Evolutionary conservation across 64 coral and sea anemone genomes (phyloP).

Genomic region (Anthopleura sola): DNA sequence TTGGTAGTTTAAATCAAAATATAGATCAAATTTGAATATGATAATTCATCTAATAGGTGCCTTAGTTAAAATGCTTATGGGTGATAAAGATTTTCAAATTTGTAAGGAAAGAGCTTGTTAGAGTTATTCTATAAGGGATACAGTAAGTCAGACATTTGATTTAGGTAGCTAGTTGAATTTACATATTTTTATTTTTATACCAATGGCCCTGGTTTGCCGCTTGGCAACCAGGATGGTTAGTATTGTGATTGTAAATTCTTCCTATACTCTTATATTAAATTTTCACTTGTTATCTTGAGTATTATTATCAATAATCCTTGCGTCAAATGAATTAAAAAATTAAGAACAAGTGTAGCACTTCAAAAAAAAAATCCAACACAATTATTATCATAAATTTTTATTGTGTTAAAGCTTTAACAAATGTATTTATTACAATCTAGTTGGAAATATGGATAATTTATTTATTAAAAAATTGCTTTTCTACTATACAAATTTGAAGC

Average conservation of each 20-base stretch:
- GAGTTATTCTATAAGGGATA: not conserved
- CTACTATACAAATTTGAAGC: conserved; percentile 1
- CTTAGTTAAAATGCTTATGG: too few relatives aligned
- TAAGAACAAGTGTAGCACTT: not conserved
- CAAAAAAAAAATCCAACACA: not conserved
- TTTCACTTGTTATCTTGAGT: not conserved
- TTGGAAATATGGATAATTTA: conserved; percentile 10
- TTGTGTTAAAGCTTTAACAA: conserved; percentile 1
- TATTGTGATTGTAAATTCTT: not conserved
- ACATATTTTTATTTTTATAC: not conserved
- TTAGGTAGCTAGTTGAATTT: not conserved
- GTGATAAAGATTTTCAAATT: too few relatives aligned
- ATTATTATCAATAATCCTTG: too few relatives aligned
- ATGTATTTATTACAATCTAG: not conserved
- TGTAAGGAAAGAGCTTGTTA: not conserved
- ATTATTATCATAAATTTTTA: not conserved
- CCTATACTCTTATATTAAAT: not conserved
- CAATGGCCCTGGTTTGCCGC: not conserved
- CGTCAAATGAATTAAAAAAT: not conserved
- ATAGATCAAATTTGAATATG: too few relatives aligned
- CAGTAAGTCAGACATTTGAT: not conserved
- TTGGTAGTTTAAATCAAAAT: too few relatives aligned
- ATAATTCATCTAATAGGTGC: too few relatives aligned
- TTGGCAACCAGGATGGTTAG: not conserved
- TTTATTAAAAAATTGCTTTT: not conserved